Evolutionary conservation across 2,888 invertebrate species (phyloP).

Genomic region (Ophonus ardosiacus): DNA sequence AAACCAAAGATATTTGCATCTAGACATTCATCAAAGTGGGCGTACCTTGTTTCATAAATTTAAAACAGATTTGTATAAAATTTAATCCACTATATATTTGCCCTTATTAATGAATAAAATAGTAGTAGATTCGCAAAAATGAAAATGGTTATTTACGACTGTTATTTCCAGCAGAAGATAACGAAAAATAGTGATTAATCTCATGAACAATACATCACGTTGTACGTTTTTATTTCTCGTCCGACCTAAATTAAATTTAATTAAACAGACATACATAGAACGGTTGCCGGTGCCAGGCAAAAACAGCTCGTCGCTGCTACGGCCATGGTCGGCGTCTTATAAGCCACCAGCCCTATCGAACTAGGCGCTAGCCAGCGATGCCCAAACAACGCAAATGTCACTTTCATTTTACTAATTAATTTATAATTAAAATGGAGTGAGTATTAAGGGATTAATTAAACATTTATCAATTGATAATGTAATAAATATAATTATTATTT

Average conservation of each 20-base stretch:
- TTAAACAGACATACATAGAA: conserved; percentile 57
- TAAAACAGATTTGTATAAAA: conserved; percentile 35
- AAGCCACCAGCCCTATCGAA: conserved; percentile 40
- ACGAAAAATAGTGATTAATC: conserved; percentile 61
- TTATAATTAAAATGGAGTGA: no score
- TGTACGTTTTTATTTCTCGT: conserved; percentile 59
- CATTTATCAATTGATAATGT: no score
- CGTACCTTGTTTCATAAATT: conserved; percentile 3
- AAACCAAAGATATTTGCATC: background rate
- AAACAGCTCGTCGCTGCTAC: conserved; percentile 22
- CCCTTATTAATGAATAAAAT: conserved; percentile 52
- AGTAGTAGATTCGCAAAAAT: conserved; percentile 34
- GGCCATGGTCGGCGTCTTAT: background rate
- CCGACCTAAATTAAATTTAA: conserved; percentile 63
- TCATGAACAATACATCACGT: conserved; percentile 58
- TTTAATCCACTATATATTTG: conserved; percentile 41
- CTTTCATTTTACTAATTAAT: background rate
- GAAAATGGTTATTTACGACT: conserved; percentile 61
- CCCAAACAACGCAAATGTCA: conserved; percentile 15
- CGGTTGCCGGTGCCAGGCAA: conserved; percentile 39
- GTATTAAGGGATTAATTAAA: no score
- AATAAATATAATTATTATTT: no score
- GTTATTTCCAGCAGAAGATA: conserved; percentile 52
- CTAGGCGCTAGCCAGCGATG: background rate
- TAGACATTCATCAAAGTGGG: background rate